These are phyloP conservation scores for Salvelinus fontinalis DNA, from an alignment of 2,113 vertebrate genomes.

Conservation along the genomic window DNA sequence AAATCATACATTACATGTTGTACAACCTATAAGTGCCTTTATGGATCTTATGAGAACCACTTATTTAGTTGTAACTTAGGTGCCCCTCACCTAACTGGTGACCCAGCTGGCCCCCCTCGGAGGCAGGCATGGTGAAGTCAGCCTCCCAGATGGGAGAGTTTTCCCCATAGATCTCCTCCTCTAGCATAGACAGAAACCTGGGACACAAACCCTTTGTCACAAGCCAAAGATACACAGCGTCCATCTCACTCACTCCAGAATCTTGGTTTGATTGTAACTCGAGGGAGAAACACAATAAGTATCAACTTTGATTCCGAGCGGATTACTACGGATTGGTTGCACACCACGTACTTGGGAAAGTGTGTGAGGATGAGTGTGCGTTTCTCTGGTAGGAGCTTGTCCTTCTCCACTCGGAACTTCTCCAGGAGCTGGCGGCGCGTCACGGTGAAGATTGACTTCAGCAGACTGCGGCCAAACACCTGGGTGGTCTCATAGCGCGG, in stretches of 20 bases:
- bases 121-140: conserved; percentile 89
- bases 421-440: conserved; percentile 95
- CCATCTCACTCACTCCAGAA: not conserved
- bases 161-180: conserved; percentile 97
- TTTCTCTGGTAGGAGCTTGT: conserved; percentile 96
- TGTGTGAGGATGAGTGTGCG: conserved; percentile 97
- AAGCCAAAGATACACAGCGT: not conserved
- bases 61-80: not conserved
- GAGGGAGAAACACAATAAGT: not conserved
- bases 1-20: not conserved
- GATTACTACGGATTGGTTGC: not conserved
- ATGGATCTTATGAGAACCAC: not conserved
- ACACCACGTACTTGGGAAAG: conserved; percentile 89
- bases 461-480: conserved; percentile 92
- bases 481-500: conserved; percentile 97
- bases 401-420: conserved; percentile 98
- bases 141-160: conserved; percentile 98
- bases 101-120: conserved; percentile 86
- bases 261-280: not conserved
- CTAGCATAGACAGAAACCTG: conserved; percentile 98
- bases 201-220: not conserved
- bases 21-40: not conserved
- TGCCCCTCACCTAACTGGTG: conserved; percentile 83
- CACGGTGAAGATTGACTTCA: conserved; percentile 96
- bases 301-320: too few species aligned